These are phyloP conservation scores for Heterocephalus glaber DNA, from an alignment of 2,113 vertebrate species.

Conservation along the genomic window DNA sequence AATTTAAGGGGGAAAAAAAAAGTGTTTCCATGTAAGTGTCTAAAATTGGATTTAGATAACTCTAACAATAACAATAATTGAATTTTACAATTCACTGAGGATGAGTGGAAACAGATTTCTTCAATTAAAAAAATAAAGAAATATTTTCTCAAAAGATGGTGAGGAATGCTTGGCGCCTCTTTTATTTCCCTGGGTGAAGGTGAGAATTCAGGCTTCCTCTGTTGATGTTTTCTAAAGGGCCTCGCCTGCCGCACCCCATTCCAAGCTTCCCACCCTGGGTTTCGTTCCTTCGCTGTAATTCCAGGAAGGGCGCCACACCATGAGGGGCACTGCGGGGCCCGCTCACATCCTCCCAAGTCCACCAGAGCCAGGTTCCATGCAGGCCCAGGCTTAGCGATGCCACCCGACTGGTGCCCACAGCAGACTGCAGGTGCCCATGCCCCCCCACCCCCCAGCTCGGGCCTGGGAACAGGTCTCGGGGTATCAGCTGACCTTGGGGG, in stretches of 20 bases:
- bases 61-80: not conserved
- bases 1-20: too few species aligned
- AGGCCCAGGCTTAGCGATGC: not conserved
- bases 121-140: not conserved
- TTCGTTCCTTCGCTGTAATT: slow-evolving; percentile 38
- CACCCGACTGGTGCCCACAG: not conserved
- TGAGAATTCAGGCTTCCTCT: slow-evolving; percentile 24
- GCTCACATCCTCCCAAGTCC: not conserved
- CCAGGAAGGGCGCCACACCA: not conserved
- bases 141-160: not conserved
- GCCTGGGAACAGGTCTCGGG: not conserved
- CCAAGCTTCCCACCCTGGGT: not conserved
- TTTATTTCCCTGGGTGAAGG: slow-evolving; percentile 36
- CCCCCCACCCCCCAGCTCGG: not conserved
- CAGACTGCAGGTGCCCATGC: not conserved
- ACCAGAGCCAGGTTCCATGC: not conserved
- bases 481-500: not conserved
- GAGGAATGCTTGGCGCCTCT: not conserved
- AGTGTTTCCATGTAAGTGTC: not conserved
- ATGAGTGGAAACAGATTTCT: not conserved
- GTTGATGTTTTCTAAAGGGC: not conserved
- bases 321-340: too few species aligned
- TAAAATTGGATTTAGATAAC: not conserved
- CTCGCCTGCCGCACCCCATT: not conserved
- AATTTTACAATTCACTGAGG: not conserved